These are phyloP conservation scores for Sclerodermus sp. DNA, from an alignment of 2,888 invertebrate species.

Conservation along the genomic window DNA sequence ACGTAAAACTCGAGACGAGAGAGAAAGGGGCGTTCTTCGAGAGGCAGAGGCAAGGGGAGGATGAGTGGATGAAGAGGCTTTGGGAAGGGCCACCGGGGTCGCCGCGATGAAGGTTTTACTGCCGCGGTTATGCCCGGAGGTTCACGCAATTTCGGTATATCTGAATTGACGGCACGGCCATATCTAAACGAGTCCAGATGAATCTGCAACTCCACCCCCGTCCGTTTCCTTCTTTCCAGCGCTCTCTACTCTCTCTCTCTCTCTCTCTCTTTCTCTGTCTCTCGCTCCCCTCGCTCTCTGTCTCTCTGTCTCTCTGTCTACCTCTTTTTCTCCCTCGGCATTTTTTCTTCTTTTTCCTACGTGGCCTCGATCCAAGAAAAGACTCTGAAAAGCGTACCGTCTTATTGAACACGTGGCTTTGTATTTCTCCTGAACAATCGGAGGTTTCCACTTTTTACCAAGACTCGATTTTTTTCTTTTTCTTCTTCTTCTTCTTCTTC, in stretches of 20 bases:
- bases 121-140: conserved; percentile 36
- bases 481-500: too few relatives aligned
- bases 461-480: too few relatives aligned
- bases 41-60: background rate
- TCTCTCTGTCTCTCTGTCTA: conserved; percentile 7
- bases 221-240: conserved; percentile 16
- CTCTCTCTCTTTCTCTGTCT: conserved; percentile 18
- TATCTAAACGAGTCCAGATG: conserved; percentile 45
- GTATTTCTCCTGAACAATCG: too few relatives aligned
- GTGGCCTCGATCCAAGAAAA: too few relatives aligned
- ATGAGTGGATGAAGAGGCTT: conserved; percentile 4
- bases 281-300: conserved; percentile 13
- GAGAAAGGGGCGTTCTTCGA: background rate
- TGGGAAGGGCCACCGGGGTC: conserved; percentile 11
- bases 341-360: conserved; percentile 2
- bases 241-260: conserved; percentile 9
- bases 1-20: background rate
- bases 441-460: too few relatives aligned
- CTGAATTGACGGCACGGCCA: conserved; percentile 37
- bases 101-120: conserved; percentile 38
- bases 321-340: background rate
- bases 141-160: conserved; percentile 43
- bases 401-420: too few relatives aligned
- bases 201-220: conserved; percentile 28
- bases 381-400: too few relatives aligned